phyloP scores from a whole-genome alignment of 2,113 vertebrate species.

The Rhinoderma darwinii region DNA sequence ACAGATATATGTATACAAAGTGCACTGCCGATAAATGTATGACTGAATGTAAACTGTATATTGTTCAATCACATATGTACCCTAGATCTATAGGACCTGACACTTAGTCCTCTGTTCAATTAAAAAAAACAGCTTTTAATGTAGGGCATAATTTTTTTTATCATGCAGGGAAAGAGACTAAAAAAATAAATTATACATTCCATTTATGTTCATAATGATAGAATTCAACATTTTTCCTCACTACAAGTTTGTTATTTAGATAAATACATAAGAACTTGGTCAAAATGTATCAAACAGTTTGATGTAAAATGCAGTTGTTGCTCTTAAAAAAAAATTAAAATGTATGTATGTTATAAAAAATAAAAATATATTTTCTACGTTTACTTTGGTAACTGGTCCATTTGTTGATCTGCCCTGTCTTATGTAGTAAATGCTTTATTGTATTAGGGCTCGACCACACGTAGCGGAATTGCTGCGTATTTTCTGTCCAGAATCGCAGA shows the following conservation, averaged over 20 bases:
- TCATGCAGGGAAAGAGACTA: not conserved
- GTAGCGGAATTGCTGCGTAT: no score
- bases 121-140: not conserved
- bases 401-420: not conserved
- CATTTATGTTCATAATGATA: not conserved
- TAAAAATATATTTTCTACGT: not conserved
- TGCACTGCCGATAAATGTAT: slow-evolving; percentile 4
- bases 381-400: not conserved
- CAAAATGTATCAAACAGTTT: not conserved
- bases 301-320: not conserved
- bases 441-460: no score
- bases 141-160: not conserved
- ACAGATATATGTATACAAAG: not conserved
- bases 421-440: not conserved
- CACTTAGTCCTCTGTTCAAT: not conserved
- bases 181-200: slow-evolving; percentile 1
- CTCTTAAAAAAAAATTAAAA: not conserved
- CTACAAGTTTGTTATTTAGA: no score
- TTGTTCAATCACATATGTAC: not conserved
- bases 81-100: not conserved
- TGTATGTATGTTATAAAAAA: not conserved
- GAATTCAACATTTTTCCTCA: not conserved
- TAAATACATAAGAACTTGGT: not conserved
- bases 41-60: slow-evolving; percentile 19
- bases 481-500: no score